Base-by-base conservation (phyloP, 2,797 vertebrate species). In the Sebastes elongatus region DNA sequence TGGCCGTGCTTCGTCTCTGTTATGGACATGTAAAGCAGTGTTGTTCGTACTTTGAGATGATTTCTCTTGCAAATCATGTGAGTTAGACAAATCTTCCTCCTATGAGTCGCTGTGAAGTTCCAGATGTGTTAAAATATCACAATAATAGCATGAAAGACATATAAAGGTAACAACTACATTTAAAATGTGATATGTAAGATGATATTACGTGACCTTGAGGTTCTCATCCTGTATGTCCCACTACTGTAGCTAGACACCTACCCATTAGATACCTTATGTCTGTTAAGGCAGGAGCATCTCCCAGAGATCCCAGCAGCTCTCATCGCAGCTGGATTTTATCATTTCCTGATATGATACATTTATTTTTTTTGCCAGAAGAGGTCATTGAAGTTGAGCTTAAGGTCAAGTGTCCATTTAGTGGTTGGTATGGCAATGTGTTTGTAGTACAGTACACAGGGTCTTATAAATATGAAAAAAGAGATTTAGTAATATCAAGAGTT, bases 31-130 rank as follows among this genome's bases (percentile, higher is more conserved):
- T n/a, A 74, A 86, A 83, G 18, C 66, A 71, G 35, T 16, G 35
- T 7, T 42, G 4, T 7, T 13, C 7, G 3, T 13, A 25, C 7
- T 3, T 82, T 59, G 14, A 32, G 5, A 32, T 69, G 0, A 71
- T 86, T 80, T 80, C 61, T 65, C 49, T 66, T 80, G 52, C 74
- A 83, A 86, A 86, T 80, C 7, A 11, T 33, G 9, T 59, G 4
- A 57, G 5, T 27, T 11, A n/a, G 5, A 57, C 10, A 8, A 7
- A 18, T 46, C 2, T 20, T 10, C 57, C 16, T n/a, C 2, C 4
- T 5, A 2, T 38, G 4, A 53, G 33, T 38, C 59, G 2, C 38
- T 35, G 14, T 32, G 25, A 61, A 27, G 16, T 28, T 66, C 6
- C 7, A 28, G 22, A 64, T 64, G 3, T 9, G 9, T 22, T 32